Conservation (phyloP, 2,888 invertebrate species). For the Melikaiella ostensackeni region DNA sequence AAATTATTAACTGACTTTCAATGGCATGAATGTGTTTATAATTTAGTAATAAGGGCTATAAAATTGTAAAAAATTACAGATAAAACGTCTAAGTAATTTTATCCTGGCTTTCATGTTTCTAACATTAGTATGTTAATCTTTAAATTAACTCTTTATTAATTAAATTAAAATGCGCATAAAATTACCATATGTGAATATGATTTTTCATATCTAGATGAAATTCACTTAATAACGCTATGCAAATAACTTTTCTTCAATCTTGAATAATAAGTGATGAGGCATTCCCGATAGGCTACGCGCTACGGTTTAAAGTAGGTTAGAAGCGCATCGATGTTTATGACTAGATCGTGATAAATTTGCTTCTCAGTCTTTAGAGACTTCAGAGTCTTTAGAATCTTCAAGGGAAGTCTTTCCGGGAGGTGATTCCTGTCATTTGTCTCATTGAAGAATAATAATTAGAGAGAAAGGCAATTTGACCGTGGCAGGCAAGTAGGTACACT, state of each 20-base stretch:
- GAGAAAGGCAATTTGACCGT: constrained; percentile 37
- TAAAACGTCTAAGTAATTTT: too few relatives aligned
- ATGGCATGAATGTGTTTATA: too few relatives aligned
- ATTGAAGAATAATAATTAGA: constrained; percentile 27
- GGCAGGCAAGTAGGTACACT: constrained; percentile 20
- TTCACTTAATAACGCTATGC: background rate
- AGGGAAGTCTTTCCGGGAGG: constrained; percentile 37
- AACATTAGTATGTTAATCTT: background rate
- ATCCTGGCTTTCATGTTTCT: too few relatives aligned
- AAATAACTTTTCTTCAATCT: constrained; percentile 18
- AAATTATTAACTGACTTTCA: too few relatives aligned
- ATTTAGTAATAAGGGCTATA: too few relatives aligned
- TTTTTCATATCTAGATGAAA: background rate
- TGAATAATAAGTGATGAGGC: background rate
- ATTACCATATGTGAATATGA: background rate
- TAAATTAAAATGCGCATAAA: background rate
- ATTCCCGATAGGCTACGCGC: background rate
- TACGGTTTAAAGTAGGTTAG: constrained; percentile 12
- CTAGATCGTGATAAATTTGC: background rate
- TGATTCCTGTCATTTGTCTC: constrained; percentile 38
- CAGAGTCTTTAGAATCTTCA: background rate
- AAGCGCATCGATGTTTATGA: background rate
- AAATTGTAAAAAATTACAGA: too few relatives aligned
- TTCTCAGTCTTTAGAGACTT: background rate
- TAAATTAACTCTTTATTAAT: background rate